Percentiles rank a stretch among this genome's conserved stretches.
Conservation (phyloP, 2,113 vertebrate species). For the Martes martes region DNA sequence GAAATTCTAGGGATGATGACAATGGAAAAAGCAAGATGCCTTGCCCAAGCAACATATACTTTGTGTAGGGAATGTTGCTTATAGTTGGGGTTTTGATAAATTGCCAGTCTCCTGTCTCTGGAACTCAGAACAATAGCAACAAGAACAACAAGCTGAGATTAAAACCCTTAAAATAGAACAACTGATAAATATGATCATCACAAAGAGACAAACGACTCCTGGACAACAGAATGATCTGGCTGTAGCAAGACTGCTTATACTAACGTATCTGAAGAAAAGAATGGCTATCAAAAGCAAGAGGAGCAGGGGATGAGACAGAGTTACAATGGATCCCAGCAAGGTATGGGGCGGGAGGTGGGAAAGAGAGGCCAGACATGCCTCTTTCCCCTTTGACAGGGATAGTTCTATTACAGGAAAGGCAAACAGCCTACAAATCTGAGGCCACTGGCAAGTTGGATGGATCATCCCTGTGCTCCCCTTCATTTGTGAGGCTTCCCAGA, state of each 20-base stretch:
- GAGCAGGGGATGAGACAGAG: background rate
- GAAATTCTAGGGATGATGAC: background rate
- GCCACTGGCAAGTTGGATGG: rapidly evolving
- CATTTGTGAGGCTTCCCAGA: background rate
- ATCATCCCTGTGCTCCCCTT: background rate
- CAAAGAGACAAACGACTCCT: background rate
- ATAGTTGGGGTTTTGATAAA: background rate
- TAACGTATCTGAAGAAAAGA: background rate
- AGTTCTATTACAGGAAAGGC: background rate
- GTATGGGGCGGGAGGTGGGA: background rate
- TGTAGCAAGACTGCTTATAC: background rate
- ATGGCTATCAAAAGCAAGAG: background rate
- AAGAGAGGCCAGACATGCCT: too few relatives aligned
- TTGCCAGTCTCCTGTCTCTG: background rate
- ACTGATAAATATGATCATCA: background rate
- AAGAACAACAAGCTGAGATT: background rate
- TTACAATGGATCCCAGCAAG: background rate
- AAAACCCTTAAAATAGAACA: constrained; percentile 31
- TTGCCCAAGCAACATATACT: background rate
- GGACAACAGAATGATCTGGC: background rate
- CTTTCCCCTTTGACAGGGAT: background rate
- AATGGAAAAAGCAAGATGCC: background rate
- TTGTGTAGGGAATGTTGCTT: background rate
- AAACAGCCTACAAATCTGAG: background rate
- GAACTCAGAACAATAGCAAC: background rate